These are phyloP conservation scores for Vombatus ursinus DNA, from an alignment of 2,113 vertebrate species.

Conservation along the genomic window DNA sequence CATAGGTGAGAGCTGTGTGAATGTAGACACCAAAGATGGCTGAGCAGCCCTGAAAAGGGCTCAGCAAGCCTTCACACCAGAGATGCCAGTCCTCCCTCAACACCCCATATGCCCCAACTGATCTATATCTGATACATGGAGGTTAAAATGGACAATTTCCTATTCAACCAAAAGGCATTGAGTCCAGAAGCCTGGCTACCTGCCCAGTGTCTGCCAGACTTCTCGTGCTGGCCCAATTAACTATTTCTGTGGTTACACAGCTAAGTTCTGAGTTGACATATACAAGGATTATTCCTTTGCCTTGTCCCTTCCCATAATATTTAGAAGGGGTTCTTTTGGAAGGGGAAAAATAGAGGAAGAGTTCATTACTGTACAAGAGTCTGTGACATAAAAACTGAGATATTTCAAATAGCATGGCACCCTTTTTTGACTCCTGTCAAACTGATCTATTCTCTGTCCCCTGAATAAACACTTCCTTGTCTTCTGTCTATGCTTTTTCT, in stretches of 20 bases:
- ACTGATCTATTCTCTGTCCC: background rate
- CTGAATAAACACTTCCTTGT: background rate
- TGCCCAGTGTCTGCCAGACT: background rate
- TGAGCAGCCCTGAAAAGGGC: background rate
- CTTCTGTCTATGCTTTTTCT: background rate
- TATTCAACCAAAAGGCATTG: background rate
- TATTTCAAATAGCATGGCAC: background rate
- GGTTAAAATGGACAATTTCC: background rate
- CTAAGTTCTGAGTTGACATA: background rate
- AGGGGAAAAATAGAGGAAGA: background rate
- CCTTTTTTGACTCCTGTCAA: background rate
- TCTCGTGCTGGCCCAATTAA: background rate
- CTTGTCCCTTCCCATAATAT: background rate
- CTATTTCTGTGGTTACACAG: slow-evolving; percentile 12
- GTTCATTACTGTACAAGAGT: background rate
- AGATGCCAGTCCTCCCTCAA: background rate
- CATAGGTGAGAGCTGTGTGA: background rate
- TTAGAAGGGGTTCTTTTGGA: background rate
- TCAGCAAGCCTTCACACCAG: background rate
- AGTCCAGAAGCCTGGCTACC: background rate
- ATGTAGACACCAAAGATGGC: background rate
- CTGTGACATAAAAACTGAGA: background rate
- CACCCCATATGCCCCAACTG: background rate
- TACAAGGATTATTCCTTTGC: background rate
- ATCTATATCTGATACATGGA: background rate